A percentile compares a stretch with the other conserved stretches of the same genome.
Conservation (phyloP, 1,140 invertebrate species). For the Eupeodes corollae region DNA sequence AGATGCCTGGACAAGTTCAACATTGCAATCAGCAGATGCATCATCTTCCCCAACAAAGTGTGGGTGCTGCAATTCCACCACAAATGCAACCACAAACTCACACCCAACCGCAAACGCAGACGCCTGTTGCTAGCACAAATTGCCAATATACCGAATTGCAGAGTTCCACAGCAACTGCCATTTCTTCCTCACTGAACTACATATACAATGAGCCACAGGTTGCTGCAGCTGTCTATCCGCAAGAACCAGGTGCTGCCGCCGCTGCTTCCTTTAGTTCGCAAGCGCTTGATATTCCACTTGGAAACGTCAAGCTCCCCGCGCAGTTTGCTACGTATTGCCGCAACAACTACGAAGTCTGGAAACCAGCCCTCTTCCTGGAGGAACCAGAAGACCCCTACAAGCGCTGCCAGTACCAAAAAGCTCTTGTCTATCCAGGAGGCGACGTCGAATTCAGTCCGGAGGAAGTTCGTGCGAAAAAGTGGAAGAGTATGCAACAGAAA, state of each 20-base stretch:
- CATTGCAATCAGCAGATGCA: conserved; percentile 5
- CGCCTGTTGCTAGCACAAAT: not conserved
- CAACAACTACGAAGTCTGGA: conserved; percentile 35
- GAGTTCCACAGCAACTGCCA: conserved; percentile 3
- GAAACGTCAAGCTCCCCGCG: conserved; percentile 15
- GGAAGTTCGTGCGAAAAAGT: conserved; percentile 24
- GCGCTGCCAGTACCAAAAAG: conserved; percentile 30
- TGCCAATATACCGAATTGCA: not conserved
- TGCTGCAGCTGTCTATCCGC: not conserved
- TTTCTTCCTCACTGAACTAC: conserved; percentile 11
- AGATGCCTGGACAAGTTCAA: not conserved
- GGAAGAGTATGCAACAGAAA: not conserved
- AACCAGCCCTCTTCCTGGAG: conserved; percentile 29
- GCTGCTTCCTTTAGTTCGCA: not conserved
- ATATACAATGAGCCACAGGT: conserved; percentile 8
- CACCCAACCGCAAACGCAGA: conserved; percentile 3
- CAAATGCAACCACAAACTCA: conserved; percentile 5
- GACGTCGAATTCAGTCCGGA: conserved; percentile 33
- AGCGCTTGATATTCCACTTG: not conserved
- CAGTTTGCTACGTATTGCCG: conserved; percentile 28
- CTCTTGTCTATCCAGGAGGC: conserved; percentile 25
- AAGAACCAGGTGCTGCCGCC: not conserved
- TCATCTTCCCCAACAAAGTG: not conserved
- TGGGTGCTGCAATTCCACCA: not conserved
- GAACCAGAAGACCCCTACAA: conserved; percentile 32